Conservation (phyloP, 2,113 vertebrate genomes). For the Oplegnathus fasciatus region DNA sequence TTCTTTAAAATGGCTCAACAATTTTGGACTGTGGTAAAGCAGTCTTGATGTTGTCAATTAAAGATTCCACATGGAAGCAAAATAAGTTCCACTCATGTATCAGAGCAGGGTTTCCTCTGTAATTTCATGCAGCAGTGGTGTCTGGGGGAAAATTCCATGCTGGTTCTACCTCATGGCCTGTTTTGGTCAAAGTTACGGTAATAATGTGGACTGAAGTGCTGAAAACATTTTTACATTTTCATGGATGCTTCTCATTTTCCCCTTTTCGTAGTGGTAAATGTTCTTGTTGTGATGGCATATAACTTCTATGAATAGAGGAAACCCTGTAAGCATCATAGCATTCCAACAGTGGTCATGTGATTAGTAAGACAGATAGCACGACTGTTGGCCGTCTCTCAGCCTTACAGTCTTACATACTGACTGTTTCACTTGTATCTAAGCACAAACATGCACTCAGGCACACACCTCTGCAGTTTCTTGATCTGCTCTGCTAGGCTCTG, state of each 20-base stretch:
- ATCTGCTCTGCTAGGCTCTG: conserved; percentile 94
- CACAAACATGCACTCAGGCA: conserved; percentile 19
- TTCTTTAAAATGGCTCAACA: background rate
- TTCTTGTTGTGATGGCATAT: background rate
- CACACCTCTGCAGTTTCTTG: conserved; percentile 94
- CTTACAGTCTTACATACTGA: background rate
- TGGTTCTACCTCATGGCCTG: background rate
- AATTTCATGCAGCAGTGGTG: conserved; percentile 19
- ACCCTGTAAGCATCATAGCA: background rate
- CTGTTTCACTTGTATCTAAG: background rate
- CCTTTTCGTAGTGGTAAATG: background rate
- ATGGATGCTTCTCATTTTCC: conserved; percentile 4
- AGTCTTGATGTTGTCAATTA: conserved; percentile 6
- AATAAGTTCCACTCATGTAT: background rate
- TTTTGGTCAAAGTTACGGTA: conserved; percentile 35
- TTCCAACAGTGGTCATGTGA: background rate
- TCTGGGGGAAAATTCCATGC: conserved; percentile 22
- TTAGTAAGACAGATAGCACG: background rate
- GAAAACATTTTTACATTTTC: conserved; percentile 17
- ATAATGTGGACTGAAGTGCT: conserved; percentile 14
- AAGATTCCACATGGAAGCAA: conserved; percentile 16
- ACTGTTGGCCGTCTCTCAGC: background rate
- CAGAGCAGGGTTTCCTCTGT: conserved; percentile 23
- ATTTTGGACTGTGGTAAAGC: conserved; percentile 5
- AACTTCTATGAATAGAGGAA: background rate